Evolutionary conservation across 2,797 vertebrate genomes (phyloP), one percentile per base, ranked within the genome.

Genomic region (Sebastes baramenuke): DNA sequence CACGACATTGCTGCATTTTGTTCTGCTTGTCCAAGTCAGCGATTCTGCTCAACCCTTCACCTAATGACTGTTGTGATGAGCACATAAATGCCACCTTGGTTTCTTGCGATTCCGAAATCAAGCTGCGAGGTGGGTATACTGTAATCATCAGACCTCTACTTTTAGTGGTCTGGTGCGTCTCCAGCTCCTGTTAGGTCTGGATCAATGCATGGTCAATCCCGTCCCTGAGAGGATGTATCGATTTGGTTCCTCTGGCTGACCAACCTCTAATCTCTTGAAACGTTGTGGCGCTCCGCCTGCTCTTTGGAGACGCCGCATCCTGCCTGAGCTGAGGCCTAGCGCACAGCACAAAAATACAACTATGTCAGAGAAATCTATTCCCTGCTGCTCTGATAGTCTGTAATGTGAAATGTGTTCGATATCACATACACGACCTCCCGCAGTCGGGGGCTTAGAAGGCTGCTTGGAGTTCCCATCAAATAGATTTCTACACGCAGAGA

Each of bases 191-290:
- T 91, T 92, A 86, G 87, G 82, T 82, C 77, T 67, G 86, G 94
- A 95, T 96, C 95, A 84, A 96, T 96, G 90, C 79, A 13, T 86
- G 91, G 93, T 93, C 95, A 95, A 94, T 95, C 89, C 93, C 79
- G 87, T 94, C 83, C 90, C 92, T 89, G 92, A 93, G 94, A 91
- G 92, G 91, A 91, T 2, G 72, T 77, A 96, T 96, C 68, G 94
- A 96, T 95, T 86, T 54, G 87, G 88, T 91, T 91, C 87, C 93
- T 88, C 87, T 56, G 82, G 91, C 91, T 82, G 88, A 92, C 92
- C 92, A 89, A 89, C 91, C 90, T 94, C 93, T 96, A 95, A 96
- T 95, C 95, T 95, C 88, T 88, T 88, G 83, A 90, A 95, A 93
- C 72, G 87, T 73, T 74, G 86, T 52, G 68, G 64, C 81, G 86